Base-by-base conservation (phyloP, 2,888 invertebrate genomes). In the Lasius platythorax region DNA sequence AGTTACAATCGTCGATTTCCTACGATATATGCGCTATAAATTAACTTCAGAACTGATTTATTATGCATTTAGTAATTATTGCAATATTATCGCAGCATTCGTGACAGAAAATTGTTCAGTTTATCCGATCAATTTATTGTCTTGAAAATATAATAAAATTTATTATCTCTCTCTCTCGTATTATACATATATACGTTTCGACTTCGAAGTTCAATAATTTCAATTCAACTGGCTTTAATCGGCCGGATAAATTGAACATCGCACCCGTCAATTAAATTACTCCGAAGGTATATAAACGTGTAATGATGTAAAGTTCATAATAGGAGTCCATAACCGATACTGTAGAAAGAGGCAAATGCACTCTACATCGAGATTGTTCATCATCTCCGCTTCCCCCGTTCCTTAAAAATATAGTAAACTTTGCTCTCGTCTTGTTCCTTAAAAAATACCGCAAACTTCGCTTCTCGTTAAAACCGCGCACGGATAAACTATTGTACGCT, bases 41-140 rank as follows among this genome's bases (percentile, higher is more conserved):
- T 81, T 63, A 28, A 11, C 46, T 61, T 33, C 9, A 12, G 4
- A 12, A 70, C 23, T 43, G 50, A 63, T 73, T 73, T 50, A 73
- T 72, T 63, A 73, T 73, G 23, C 30, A 70, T 79, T 46, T 37
- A 33, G 37, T 73, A 73, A 81, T 73, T 81, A 50, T 2, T 61
- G 33, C 23, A 30, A 23, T 46, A 43, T 46, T 40, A n/a, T 70
- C 43, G 37, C 61, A 33, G 15, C 15, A 23, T 18, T 43, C 5
- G 3, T 46, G n/a, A 43, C 18, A 53, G 64, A n/a, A 23, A 53
- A 50, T 30, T 37, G 4, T 18, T 43, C 18, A 23, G 53, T 61
- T 78, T 50, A 43, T 40, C 28, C 40, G 67, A 30, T 46, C 37
- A 46, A 23, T 28, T 58, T 3, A n/a, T 68, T 68, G 46, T 50